Conservation (phyloP, 1,140 invertebrate species). For the Drosophila tani region DNA sequence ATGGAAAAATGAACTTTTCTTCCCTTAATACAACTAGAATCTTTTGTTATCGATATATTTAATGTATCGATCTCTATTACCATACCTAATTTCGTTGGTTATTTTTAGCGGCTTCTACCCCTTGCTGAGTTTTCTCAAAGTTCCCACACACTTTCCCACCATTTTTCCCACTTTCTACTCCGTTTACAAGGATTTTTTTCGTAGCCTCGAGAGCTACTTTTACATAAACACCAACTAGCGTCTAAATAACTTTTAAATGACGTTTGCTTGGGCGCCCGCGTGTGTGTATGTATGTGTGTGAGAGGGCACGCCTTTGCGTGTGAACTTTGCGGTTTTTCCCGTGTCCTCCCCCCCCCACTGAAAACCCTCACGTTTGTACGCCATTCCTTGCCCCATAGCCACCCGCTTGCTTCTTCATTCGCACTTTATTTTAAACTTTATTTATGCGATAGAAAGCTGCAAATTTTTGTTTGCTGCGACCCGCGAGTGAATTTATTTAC, state of each 20-base stretch:
- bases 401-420: constrained; percentile 49
- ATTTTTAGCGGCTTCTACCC: background rate
- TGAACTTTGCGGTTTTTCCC: constrained; percentile 57
- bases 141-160: background rate
- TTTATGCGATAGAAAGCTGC: constrained; percentile 79
- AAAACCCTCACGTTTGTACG: background rate
- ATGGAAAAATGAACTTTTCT: no score
- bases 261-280: constrained; percentile 59
- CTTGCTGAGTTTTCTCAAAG: background rate
- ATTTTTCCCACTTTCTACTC: constrained; percentile 2
- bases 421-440: constrained; percentile 82
- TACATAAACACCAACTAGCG: constrained; percentile 82
- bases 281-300: background rate
- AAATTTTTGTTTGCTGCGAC: constrained; percentile 76
- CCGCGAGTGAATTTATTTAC: constrained; percentile 65
- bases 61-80: background rate
- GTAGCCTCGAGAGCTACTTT: constrained; percentile 64
- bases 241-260: constrained; percentile 82
- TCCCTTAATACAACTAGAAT: no score
- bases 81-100: background rate
- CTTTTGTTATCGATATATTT: background rate
- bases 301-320: constrained; percentile 61
- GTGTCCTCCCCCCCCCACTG: constrained; percentile 5
- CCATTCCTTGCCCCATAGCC: background rate
- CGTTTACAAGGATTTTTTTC: constrained; percentile 14